Conservation (phyloP, 2,888 invertebrate species). For the Laspeyria flexula region DNA sequence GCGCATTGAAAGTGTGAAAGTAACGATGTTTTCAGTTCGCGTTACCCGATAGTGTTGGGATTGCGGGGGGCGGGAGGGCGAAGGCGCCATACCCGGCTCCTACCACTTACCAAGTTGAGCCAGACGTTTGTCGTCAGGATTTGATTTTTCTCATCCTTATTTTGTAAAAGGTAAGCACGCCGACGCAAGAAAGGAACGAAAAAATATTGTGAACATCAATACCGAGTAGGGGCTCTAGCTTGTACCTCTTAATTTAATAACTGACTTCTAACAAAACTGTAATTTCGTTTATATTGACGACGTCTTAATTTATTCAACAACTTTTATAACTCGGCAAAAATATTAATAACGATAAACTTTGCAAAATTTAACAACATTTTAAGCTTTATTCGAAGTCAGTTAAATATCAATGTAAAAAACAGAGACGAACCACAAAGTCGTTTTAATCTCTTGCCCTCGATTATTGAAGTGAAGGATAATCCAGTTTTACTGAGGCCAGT, state of each 20-base stretch:
- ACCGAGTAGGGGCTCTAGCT: slow-evolving; percentile 40
- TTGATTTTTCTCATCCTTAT: slow-evolving; percentile 99
- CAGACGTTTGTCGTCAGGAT: slow-evolving; percentile 99
- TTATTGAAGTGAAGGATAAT: slow-evolving; percentile 49
- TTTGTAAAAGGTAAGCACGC: slow-evolving; percentile 88
- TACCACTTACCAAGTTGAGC: slow-evolving; percentile 98
- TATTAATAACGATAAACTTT: neutral
- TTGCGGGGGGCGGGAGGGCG: slow-evolving; percentile 69
- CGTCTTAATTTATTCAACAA: neutral
- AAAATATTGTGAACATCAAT: slow-evolving; percentile 76
- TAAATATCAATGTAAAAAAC: slow-evolving; percentile 39
- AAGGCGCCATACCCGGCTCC: slow-evolving; percentile 77
- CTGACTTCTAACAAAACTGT: slow-evolving; percentile 19
- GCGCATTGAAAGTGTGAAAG: slow-evolving; percentile 45
- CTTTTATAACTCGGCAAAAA: neutral
- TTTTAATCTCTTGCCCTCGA: slow-evolving; percentile 54
- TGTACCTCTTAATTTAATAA: slow-evolving; percentile 37
- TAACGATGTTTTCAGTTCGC: slow-evolving; percentile 30
- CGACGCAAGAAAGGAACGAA: slow-evolving; percentile 84
- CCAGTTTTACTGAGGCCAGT: slow-evolving; percentile 52
- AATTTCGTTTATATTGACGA: slow-evolving; percentile 1
- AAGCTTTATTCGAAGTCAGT: slow-evolving; percentile 34
- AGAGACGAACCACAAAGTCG: slow-evolving; percentile 52
- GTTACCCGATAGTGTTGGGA: slow-evolving; percentile 42
- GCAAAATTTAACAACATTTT: slow-evolving; percentile 6